Percentiles rank a stretch among this genome's conserved stretches.
These are phyloP conservation scores for Nestor notabilis DNA, from an alignment of 2,113 vertebrate genomes.

Conservation along the genomic window DNA sequence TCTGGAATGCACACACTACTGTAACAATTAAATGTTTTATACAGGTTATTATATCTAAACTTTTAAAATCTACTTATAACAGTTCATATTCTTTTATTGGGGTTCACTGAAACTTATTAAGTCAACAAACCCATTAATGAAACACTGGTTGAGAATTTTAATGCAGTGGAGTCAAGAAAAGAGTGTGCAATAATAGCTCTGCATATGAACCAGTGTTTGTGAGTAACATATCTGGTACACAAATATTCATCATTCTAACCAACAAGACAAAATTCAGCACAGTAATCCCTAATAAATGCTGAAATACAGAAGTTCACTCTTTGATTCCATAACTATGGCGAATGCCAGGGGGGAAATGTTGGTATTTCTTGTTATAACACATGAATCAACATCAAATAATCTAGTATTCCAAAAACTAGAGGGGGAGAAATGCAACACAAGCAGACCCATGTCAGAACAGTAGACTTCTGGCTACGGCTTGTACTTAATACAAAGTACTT, in stretches of 20 bases:
- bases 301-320: background rate
- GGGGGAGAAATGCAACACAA: background rate
- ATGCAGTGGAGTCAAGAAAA: slow-evolving; percentile 5
- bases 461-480: background rate
- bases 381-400: background rate
- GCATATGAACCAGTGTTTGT: background rate
- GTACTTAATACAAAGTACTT: background rate
- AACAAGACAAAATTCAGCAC: background rate
- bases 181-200: background rate
- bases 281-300: background rate
- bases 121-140: slow-evolving; percentile 19
- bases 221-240: background rate
- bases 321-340: background rate
- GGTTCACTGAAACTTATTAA: slow-evolving; percentile 1
- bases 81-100: background rate
- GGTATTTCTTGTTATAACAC: background rate
- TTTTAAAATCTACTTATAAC: background rate
- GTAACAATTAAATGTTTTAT: background rate
- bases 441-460: background rate
- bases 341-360: background rate
- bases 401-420: background rate
- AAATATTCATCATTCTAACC: background rate
- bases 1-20: background rate
- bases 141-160: background rate
- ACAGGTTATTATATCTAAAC: background rate